Conservation (phyloP, 2,888 invertebrate species). For the Nowickia ferox region DNA sequence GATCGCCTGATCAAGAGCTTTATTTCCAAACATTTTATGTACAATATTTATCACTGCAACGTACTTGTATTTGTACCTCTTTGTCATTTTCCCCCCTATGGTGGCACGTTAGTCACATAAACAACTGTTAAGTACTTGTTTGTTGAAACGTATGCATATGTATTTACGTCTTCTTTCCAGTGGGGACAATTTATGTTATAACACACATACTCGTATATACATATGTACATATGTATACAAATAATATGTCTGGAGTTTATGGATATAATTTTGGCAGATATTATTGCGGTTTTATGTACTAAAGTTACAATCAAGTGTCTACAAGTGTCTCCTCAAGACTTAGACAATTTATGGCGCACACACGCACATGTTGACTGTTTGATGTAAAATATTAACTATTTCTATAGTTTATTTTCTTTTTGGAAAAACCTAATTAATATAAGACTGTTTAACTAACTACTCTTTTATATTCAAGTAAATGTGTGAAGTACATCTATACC, state of each 20-base stretch:
- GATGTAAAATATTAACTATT: slow-evolving; percentile 11
- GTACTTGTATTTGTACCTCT: no score
- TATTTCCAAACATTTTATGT: no score
- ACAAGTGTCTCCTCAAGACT: neutral
- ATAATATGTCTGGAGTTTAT: no score
- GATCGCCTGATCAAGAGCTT: no score
- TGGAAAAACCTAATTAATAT: slow-evolving; percentile 34
- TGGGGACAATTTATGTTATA: neutral
- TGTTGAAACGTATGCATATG: neutral
- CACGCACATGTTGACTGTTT: slow-evolving; percentile 7
- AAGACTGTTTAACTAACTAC: slow-evolving; percentile 6
- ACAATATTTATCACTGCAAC: no score
- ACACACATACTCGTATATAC: neutral
- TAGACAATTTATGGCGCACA: neutral
- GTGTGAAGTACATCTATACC: neutral
- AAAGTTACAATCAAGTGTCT: no score
- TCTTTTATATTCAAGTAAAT: neutral
- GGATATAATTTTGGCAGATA: neutral
- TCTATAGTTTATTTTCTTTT: neutral
- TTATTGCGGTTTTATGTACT: neutral
- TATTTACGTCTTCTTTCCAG: neutral
- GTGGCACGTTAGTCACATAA: neutral
- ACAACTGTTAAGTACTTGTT: slow-evolving; percentile 3
- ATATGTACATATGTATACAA: neutral
- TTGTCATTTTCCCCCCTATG: no score